Evolutionary conservation across 1,140 invertebrate genomes (phyloP), one percentile per base, ranked within the genome.

Genomic region (Plodia interpunctella): DNA sequence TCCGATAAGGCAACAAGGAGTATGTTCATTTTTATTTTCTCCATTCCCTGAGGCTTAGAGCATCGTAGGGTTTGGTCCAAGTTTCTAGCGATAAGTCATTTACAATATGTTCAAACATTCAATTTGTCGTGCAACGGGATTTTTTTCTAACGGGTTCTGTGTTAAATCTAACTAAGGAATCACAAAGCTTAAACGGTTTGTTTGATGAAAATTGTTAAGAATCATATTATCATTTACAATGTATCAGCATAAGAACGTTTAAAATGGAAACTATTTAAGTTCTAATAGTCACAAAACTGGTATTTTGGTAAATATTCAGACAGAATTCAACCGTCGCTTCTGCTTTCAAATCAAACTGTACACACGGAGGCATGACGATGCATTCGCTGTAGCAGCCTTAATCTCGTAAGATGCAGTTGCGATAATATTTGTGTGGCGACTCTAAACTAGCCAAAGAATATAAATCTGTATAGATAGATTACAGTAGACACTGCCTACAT

Each of bases 21-120:
- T 72, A 72, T 83, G 78, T 80, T 88, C 82, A 85, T 85, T 88
- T 88, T 88, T 87, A 87, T 88, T 88, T 85, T 85, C 80, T 85
- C 77, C 82, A 79, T 84, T 87, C 83, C 82, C 79, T 68, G 60
- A 81, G 85, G 82, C 80, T 87, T 80, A 80, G 70, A 76, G 75
- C 65, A 70, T 80, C 74, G 80, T 80, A 70, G 57, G 59, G 65
- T 58, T 53, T 54, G 60, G 63, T 66, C 5, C 57, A 81, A 83
- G 69, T 55, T 15, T 66, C 49, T 66, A 72, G 57, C 53, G 30
- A 10, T 32, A 21, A 60, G 53, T 1, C 1, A 32, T 32, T 10
- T 9, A 32, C 1, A 10, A 6, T 25, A 25, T 25, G 21, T 25
- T 6, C 21, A 25, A 25, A 25, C 21, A 3, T 2, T 25, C 21